Evolutionary conservation across 1,140 invertebrate genomes (phyloP).

Genomic region (Halyomorpha halys): DNA sequence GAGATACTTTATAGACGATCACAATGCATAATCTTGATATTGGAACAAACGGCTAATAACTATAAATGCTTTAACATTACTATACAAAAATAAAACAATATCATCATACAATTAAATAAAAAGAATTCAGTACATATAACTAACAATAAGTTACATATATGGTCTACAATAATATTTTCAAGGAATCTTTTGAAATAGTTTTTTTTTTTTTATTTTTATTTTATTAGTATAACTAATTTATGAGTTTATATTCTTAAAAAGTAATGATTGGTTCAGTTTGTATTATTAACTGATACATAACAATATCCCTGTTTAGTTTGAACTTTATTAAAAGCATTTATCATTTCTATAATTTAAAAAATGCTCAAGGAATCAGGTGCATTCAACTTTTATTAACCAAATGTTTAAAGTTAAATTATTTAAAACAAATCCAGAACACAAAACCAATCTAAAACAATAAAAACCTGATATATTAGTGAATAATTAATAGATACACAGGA

Average conservation of each 20-base stretch:
- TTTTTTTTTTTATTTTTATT: neutral
- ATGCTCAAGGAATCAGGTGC: too few relatives aligned
- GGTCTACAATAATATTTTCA: neutral
- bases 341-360: neutral
- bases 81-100: constrained; percentile 13
- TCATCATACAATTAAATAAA: neutral
- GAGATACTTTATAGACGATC: constrained; percentile 2
- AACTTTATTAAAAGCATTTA: neutral
- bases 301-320: neutral
- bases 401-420: too few relatives aligned
- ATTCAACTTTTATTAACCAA: too few relatives aligned
- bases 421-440: too few relatives aligned
- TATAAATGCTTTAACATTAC: neutral
- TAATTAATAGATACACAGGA: too few relatives aligned
- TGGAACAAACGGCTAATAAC: constrained; percentile 6
- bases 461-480: too few relatives aligned
- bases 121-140: neutral
- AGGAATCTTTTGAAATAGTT: neutral
- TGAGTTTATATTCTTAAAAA: neutral
- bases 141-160: neutral
- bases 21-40: constrained; percentile 2
- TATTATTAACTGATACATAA: neutral
- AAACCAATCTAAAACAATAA: too few relatives aligned
- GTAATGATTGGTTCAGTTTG: neutral
- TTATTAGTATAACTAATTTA: neutral